Conservation (phyloP, 2,888 invertebrate species). For the Empis stercorea region DNA sequence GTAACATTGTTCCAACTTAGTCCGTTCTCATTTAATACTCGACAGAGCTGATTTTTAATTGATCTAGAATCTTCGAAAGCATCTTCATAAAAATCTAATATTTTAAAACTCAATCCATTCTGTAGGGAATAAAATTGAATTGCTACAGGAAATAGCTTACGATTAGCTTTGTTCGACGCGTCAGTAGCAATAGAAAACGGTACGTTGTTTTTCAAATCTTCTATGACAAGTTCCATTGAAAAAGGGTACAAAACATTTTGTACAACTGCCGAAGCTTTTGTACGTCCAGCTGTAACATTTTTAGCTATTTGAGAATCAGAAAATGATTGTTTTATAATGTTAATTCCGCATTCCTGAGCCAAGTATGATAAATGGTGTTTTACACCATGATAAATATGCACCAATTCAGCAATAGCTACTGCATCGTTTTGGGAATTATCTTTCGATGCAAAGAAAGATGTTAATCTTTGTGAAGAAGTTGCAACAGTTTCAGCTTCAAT, state of each 20-base stretch:
- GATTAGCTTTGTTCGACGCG: neutral
- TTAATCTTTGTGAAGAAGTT: neutral
- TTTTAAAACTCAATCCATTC: conserved; percentile 1
- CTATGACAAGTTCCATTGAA: neutral
- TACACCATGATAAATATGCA: neutral
- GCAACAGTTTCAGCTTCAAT: neutral
- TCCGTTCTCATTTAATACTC: conserved; percentile 4
- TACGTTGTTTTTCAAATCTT: neutral
- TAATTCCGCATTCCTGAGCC: neutral
- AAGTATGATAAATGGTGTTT: neutral
- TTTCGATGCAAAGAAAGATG: neutral
- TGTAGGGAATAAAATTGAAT: neutral
- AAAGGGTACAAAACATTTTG: neutral
- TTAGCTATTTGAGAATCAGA: neutral
- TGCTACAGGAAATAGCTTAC: neutral
- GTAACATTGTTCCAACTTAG: conserved; percentile 1
- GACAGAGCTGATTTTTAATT: conserved; percentile 3
- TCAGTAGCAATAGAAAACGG: neutral
- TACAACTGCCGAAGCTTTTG: neutral
- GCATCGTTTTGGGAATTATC: neutral
- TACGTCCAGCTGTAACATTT: neutral
- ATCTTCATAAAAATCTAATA: conserved; percentile 7
- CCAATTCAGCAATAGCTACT: neutral
- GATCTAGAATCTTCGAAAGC: conserved; percentile 4
- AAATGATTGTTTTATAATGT: neutral